Evolutionary conservation across 1,140 invertebrate genomes (phyloP).

Genomic region (Calephelis virginiensis): DNA sequence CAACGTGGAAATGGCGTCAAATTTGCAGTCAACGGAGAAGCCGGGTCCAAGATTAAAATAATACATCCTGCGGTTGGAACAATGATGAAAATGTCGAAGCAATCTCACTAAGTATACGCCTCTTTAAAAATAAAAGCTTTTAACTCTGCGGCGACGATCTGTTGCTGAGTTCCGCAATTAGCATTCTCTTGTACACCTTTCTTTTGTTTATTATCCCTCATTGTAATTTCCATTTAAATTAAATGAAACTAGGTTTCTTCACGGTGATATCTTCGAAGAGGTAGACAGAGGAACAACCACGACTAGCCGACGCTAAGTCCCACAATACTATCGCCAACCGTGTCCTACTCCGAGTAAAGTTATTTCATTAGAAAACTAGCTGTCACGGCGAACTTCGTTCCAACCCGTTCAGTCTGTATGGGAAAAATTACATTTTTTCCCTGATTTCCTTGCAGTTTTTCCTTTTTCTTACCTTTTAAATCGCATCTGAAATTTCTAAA

Average conservation of each 20-base stretch:
- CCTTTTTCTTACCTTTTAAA: too few relatives aligned
- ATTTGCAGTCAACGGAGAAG: conserved; percentile 40
- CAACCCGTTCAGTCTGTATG: too few relatives aligned
- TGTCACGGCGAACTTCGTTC: too few relatives aligned
- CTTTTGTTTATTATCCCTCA: conserved; percentile 38
- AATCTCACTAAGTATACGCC: conserved; percentile 64
- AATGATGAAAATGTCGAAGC: conserved; percentile 64
- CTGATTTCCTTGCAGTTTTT: too few relatives aligned
- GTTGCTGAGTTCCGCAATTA: conserved; percentile 52
- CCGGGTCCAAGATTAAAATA: conserved; percentile 62
- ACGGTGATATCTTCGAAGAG: too few relatives aligned
- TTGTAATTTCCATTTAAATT: conserved; percentile 14
- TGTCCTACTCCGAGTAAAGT: too few relatives aligned
- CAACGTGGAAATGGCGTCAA: conserved; percentile 20
- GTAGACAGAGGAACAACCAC: too few relatives aligned
- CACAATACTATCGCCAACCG: too few relatives aligned
- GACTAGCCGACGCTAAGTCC: too few relatives aligned
- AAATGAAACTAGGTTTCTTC: neutral
- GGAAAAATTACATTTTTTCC: too few relatives aligned
- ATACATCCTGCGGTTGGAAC: conserved; percentile 55
- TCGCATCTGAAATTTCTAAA: too few relatives aligned
- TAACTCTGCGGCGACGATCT: conserved; percentile 53
- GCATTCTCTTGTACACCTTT: conserved; percentile 32
- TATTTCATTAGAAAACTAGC: too few relatives aligned
- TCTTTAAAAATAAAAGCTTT: conserved; percentile 69